These are phyloP conservation scores for Phytoseiulus persimilis DNA, from an alignment of 2,888 invertebrate species.

Conservation along the genomic window DNA sequence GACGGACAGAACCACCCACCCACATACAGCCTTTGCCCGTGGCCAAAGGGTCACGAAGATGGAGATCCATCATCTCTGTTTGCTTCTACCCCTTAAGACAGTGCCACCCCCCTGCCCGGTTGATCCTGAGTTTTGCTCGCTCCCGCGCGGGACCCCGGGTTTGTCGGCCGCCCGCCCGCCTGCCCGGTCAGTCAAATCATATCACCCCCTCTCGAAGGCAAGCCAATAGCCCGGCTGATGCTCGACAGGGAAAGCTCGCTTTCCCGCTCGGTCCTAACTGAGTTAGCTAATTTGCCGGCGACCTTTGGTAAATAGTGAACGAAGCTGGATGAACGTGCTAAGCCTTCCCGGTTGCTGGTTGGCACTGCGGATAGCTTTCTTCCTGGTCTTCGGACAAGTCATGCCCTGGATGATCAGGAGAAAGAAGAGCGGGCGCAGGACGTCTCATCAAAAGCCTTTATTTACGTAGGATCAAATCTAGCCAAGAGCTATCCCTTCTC, in stretches of 20 bases:
- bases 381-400: background rate
- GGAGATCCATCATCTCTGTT: slow-evolving; percentile 39
- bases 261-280: slow-evolving; percentile 18
- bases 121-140: background rate
- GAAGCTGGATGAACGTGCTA: background rate
- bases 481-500: background rate
- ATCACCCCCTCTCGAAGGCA: slow-evolving; percentile 19
- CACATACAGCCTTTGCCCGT: slow-evolving; percentile 9
- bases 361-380: background rate
- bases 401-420: background rate
- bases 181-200: slow-evolving; percentile 25
- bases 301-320: slow-evolving; percentile 36
- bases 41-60: slow-evolving; percentile 39
- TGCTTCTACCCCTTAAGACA: slow-evolving; percentile 25
- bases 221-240: slow-evolving; percentile 18
- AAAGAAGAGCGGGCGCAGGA: background rate
- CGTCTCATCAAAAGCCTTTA: slow-evolving; percentile 18
- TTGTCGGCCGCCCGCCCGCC: background rate
- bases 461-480: slow-evolving; percentile 33
- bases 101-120: background rate
- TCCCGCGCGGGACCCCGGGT: too few species aligned
- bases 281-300: slow-evolving; percentile 38
- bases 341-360: background rate
- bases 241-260: background rate
- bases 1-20: background rate